Evolutionary conservation across 2,888 invertebrate species (phyloP).

Genomic region (Coleophora flavipennella): DNA sequence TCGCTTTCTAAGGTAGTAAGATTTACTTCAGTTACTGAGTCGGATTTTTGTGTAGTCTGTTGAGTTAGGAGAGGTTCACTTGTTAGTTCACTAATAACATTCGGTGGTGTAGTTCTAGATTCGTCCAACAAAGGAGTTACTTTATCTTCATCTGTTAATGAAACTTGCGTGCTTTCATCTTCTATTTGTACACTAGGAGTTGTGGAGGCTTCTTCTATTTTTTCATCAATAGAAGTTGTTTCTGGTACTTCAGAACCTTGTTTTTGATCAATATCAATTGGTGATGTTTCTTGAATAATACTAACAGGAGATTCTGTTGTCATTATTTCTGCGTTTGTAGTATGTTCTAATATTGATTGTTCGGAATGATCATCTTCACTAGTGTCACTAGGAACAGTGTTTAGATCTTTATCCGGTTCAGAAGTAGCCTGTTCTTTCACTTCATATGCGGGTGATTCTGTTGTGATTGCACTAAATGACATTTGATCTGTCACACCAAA

Average conservation of each 20-base stretch:
- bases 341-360: too few relatives aligned
- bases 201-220: too few relatives aligned
- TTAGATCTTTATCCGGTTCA: slow-evolving; percentile 38
- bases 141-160: slow-evolving; percentile 5
- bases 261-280: too few relatives aligned
- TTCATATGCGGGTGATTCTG: slow-evolving; percentile 18
- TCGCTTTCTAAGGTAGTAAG: slow-evolving; percentile 1
- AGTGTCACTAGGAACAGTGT: slow-evolving; percentile 36
- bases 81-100: not conserved
- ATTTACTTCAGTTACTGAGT: not conserved
- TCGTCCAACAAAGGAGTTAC: slow-evolving; percentile 18
- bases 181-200: too few relatives aligned
- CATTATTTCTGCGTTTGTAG: too few relatives aligned
- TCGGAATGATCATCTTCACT: slow-evolving; percentile 18
- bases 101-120: slow-evolving; percentile 16
- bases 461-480: slow-evolving; percentile 15
- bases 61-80: not conserved
- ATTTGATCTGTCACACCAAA: slow-evolving; percentile 4
- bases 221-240: too few relatives aligned
- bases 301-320: too few relatives aligned
- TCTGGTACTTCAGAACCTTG: too few relatives aligned
- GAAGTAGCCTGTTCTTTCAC: slow-evolving; percentile 22
- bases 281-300: too few relatives aligned
- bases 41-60: not conserved
- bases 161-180: slow-evolving; percentile 5